Evolutionary conservation across 2,797 vertebrate species (phyloP), one percentile per base, ranked within the genome.

Genomic region (Molossus alvarezi): DNA sequence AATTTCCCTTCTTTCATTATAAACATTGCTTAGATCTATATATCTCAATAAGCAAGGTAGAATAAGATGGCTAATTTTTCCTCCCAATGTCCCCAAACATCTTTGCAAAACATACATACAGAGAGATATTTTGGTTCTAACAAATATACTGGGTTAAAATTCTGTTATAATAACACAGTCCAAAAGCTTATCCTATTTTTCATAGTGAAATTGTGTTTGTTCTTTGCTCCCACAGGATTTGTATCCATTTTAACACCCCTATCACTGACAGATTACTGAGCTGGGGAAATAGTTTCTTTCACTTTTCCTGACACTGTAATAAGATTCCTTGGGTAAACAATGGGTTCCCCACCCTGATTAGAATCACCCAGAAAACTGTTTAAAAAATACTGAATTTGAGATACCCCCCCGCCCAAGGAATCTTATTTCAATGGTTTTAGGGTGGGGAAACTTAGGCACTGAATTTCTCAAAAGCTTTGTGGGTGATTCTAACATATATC

Each of bases 371-470:
- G 51, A 79, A 75, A 96, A 53, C n/a, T 62, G n/a, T 64, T 64
- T 41, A 45, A 79, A 92, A 94, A 90, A 80, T 27, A 69, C 10
- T 27, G 83, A 93, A 55, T 77, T 29, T 82, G 73, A 76, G 37
- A 60, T 69, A 80, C 51, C 51, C 1, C n/a, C 1, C 4, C 9
- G 9, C 8, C 20, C 53, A 20, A 9, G 91, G 53, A 90, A 76
- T 55, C 55, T 88, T 88, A 73, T 77, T 95, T 94, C 29, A 60
- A 4, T 76, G n/a, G 13, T 69, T 89, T 95, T 89, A 11, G 27
- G 69, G 33, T 69, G 33, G 37, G 15, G 15, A 73, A 95, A 88
- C 5, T 51, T 33, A 75, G 62, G 64, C 75, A 91, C 0, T 88
- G 27, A n/a, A 90, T 45, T 88, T 77, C 76, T 88, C 87, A 77